phyloP scores from a whole-genome alignment of 2,888 invertebrate genomes.

The Drosophila falleni region DNA sequence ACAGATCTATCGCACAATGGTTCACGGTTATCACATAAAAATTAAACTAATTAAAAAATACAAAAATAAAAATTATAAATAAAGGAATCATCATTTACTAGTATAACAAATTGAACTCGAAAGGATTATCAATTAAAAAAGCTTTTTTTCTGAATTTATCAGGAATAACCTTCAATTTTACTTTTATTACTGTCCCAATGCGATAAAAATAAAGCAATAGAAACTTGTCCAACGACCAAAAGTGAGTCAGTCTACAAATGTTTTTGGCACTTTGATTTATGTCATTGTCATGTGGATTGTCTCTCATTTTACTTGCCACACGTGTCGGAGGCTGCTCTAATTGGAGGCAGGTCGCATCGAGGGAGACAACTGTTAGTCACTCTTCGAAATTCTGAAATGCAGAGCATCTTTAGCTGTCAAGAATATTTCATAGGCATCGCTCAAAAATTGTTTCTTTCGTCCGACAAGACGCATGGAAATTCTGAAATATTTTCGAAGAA shows the following conservation, averaged over 20 bases:
- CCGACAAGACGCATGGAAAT: slow-evolving; percentile 66
- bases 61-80: no score
- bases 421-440: slow-evolving; percentile 50
- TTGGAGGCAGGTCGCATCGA: slow-evolving; percentile 50
- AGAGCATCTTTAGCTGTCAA: slow-evolving; percentile 41
- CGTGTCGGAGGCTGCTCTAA: slow-evolving; percentile 63
- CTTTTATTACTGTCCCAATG: not conserved
- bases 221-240: slow-evolving; percentile 46
- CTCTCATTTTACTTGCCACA: slow-evolving; percentile 32
- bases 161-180: not conserved
- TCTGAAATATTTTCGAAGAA: slow-evolving; percentile 62
- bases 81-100: no score
- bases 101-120: no score
- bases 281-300: slow-evolving; percentile 35
- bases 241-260: slow-evolving; percentile 39
- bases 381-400: slow-evolving; percentile 37
- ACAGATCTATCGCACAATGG: slow-evolving; percentile 35
- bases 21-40: slow-evolving; percentile 47
- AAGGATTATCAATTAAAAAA: no score
- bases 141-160: not conserved
- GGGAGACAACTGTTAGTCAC: slow-evolving; percentile 56
- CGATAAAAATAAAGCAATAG: slow-evolving; percentile 25
- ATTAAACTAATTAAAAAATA: no score
- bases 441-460: slow-evolving; percentile 36
- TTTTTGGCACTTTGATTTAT: slow-evolving; percentile 50